Evolutionary conservation across 2,797 vertebrate genomes (phyloP).

Genomic region (Rousettus madagascariensis): DNA sequence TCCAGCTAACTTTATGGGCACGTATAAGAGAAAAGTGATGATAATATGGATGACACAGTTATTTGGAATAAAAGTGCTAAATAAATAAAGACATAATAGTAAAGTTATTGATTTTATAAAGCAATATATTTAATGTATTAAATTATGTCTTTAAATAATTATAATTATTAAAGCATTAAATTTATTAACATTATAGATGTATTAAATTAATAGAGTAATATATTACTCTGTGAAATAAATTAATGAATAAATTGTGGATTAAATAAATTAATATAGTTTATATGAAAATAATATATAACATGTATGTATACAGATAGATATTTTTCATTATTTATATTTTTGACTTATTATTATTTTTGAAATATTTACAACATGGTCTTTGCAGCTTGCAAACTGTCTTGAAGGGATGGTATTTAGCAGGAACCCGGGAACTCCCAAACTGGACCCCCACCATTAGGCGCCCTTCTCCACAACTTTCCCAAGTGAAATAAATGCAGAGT

Average conservation of each 20-base stretch:
- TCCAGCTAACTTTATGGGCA: neutral
- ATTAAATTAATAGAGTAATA: neutral
- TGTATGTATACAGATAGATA: neutral
- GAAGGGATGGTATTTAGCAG: neutral
- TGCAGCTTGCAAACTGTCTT: neutral
- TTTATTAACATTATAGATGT: neutral
- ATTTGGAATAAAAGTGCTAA: neutral
- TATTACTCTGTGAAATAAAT: neutral
- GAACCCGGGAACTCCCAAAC: neutral
- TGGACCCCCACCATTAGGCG: neutral
- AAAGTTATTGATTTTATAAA: neutral
- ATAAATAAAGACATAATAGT: neutral
- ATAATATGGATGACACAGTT: neutral
- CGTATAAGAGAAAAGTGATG: neutral
- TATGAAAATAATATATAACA: neutral
- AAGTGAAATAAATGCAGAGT: neutral
- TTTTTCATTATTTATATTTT: neutral
- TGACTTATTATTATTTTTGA: neutral
- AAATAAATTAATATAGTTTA: neutral
- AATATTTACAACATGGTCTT: slow-evolving; percentile 6
- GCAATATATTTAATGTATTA: neutral
- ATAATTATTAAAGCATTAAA: neutral
- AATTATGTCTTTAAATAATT: neutral
- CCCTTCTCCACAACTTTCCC: neutral
- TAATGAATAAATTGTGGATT: neutral